Evolutionary conservation across 2,797 vertebrate species (phyloP), one percentile per base, ranked within the genome.

Genomic region (Argyrosomus regius): DNA sequence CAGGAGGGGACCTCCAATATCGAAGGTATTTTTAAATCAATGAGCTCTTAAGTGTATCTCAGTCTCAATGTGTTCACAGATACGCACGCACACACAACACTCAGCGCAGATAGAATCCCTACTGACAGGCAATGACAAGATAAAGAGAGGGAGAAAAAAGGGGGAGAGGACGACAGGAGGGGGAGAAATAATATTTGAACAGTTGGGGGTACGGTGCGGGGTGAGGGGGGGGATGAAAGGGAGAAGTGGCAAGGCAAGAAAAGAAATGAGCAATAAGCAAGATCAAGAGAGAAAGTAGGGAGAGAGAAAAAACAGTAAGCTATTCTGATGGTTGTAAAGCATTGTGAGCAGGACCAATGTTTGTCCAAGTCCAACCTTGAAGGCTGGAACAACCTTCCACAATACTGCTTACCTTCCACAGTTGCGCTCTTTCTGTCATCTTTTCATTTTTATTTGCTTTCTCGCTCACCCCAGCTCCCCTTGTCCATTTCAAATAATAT

Each of bases 1-100:
- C 91, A 79, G 92, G 92, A 92, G 91, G 94, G 92, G 91, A 92
- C 90, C 91, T 90, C 93, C 92, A 92, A 94, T 94, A 95, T 95
- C 93, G 93, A 92, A 95, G 94, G 94, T 95, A 95, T 95, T 96
- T 95, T 95, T 95, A 95, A 95, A 95, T 96, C 95, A 95, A 95
- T 95, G 91, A 93, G 93, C 89, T 91, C 91, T 93, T 94, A 94
- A 94, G 93, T 93, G 88, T 88, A 93, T 95, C 93, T 93, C 89
- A 88, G 91, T 94, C 91, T 92, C 90, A 91, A 92, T 90, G 91
- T 92, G 90, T 91, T 87, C 88, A 86, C 89, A 90, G 85, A 81
- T 72, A 88, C 70, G 80, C 88, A 39, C 35, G 76, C 81, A 65
- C 92, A 88, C 89, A 92, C 92, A 92, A 92, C 89, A 91, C 89